Percentiles rank a stretch among this genome's conserved stretches.
phyloP scores from a whole-genome alignment of 2,888 invertebrate genomes.

The Cryptus armator region DNA sequence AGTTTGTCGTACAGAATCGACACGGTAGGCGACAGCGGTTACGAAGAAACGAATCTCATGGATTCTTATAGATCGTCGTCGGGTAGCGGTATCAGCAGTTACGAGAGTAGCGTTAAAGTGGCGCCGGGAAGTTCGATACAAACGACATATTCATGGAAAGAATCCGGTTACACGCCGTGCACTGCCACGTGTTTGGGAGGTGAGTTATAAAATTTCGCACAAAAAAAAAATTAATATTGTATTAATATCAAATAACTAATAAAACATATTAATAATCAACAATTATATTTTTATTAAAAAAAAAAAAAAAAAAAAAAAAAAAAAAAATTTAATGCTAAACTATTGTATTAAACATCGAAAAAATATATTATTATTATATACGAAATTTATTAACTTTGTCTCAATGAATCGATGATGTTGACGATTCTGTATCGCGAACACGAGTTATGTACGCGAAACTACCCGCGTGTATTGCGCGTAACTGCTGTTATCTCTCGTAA shows the following conservation, averaged over 20 bases:
- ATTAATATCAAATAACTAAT: neutral
- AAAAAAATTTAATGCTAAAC: no score
- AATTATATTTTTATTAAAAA: no score
- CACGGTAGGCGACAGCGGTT: slow-evolving; percentile 84
- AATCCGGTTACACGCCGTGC: slow-evolving; percentile 96
- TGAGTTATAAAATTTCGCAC: slow-evolving; percentile 82
- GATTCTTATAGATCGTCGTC: slow-evolving; percentile 82
- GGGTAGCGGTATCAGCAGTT: slow-evolving; percentile 72
- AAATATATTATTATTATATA: neutral
- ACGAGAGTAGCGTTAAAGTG: slow-evolving; percentile 87
- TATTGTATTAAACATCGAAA: neutral
- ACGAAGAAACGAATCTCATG: slow-evolving; percentile 82
- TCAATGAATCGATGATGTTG: neutral
- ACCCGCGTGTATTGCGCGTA: no score
- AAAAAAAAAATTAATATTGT: neutral
- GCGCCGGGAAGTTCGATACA: slow-evolving; percentile 90
- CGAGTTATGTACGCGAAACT: neutral
- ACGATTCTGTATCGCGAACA: neutral
- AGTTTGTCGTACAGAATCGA: slow-evolving; percentile 83
- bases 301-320: no score
- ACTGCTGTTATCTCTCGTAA: neutral
- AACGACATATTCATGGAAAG: slow-evolving; percentile 95
- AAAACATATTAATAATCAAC: neutral
- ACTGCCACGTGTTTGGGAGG: slow-evolving; percentile 97
- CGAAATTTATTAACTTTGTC: neutral